Evolutionary conservation across 2,797 vertebrate genomes (phyloP).

Genomic region (Ceyx erithaca): DNA sequence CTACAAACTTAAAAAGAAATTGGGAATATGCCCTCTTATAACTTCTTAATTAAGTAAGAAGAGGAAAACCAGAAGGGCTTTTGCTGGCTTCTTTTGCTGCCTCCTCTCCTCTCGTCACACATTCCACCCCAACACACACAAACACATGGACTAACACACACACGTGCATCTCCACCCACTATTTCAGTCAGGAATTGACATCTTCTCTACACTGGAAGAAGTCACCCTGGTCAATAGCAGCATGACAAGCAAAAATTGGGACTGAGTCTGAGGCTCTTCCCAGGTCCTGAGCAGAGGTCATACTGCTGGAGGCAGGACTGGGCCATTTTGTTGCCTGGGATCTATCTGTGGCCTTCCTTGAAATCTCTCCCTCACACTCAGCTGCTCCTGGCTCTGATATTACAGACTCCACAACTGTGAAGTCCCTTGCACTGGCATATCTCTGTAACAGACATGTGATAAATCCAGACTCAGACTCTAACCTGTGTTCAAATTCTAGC

Average conservation of each 20-base stretch:
- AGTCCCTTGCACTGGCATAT: not conserved
- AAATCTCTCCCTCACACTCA: not conserved
- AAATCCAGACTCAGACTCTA: not conserved
- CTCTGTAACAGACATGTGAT: not conserved
- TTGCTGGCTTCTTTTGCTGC: not conserved
- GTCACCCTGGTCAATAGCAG: not conserved
- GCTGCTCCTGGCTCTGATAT: not conserved
- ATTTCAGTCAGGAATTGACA: not conserved
- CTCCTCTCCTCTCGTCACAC: not conserved
- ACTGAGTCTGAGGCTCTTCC: rapidly evolving
- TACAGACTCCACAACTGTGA: not conserved
- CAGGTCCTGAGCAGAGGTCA: not conserved
- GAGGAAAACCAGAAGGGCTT: not conserved
- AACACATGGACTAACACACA: not conserved
- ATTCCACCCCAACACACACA: rapidly evolving
- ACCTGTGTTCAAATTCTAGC: not conserved
- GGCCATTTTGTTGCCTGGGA: not conserved
- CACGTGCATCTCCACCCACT: rapidly evolving
- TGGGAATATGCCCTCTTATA: not conserved
- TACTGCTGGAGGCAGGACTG: not conserved
- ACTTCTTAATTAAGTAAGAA: not conserved
- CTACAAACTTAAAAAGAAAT: constrained; percentile 40
- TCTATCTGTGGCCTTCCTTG: not conserved
- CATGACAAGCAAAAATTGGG: rapidly evolving
- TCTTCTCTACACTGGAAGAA: not conserved